Percentiles rank a stretch among this genome's conserved stretches.
phyloP scores from a whole-genome alignment of 2,113 vertebrate genomes.

The Apus apus region DNA sequence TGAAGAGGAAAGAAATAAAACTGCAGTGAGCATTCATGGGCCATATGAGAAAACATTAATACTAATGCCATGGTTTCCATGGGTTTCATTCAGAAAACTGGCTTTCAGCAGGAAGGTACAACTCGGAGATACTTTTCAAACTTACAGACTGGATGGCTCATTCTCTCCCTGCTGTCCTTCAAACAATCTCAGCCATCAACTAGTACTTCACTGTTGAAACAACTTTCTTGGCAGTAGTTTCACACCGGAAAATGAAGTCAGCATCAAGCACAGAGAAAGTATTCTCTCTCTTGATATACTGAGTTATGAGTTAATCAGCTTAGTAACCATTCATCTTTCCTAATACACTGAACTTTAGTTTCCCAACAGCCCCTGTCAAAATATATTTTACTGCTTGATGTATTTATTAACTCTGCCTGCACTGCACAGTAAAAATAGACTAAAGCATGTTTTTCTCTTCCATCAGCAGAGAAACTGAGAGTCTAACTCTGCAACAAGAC shows the following conservation, averaged over 20 bases:
- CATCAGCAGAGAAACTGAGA: background rate
- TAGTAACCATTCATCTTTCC: conserved; percentile 1
- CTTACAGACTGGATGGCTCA: background rate
- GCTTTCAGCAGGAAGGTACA: background rate
- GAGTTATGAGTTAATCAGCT: background rate
- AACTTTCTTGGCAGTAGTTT: background rate
- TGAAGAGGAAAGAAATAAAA: background rate
- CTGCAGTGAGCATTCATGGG: background rate
- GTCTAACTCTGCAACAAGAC: background rate
- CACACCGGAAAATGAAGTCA: background rate
- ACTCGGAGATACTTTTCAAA: background rate
- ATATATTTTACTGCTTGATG: background rate
- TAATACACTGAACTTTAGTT: background rate
- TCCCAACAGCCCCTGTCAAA: background rate
- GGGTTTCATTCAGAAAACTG: background rate
- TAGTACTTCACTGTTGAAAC: background rate
- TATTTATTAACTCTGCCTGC: conserved; percentile 4
- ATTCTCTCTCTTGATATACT: conserved; percentile 6
- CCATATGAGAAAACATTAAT: background rate
- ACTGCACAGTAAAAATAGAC: background rate
- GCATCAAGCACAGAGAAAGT: background rate
- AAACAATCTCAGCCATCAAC: background rate
- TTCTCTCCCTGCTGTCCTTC: background rate
- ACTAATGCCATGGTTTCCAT: background rate
- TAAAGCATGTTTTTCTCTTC: background rate